Evolutionary conservation across 2,888 invertebrate species (phyloP), one percentile per base, ranked within the genome.

Genomic region (Quadroppia sp.): DNA sequence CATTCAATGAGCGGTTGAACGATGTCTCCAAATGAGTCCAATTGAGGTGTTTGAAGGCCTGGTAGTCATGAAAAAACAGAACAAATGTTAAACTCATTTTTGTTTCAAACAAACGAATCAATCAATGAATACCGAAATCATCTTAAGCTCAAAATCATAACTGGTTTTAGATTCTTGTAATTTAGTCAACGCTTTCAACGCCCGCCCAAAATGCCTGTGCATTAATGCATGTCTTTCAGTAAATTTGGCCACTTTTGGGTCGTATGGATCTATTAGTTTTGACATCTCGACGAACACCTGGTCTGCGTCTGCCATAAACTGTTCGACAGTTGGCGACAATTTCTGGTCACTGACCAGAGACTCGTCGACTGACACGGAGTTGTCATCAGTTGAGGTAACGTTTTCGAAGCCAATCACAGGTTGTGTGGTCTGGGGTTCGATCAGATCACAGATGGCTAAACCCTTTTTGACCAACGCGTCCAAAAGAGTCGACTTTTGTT

Each of bases 391-490:
- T 9, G 17, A 6, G 7, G n/a, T 13, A 32, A 32, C 64, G n/a
- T 6, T 64, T 1, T 6, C 1, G 15, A 36, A 11, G 9, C 20
- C 64, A 3, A 7, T 15, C 25, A 4, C 56, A 2, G 11, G 20
- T 56, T 56, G 56, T 70, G 50, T 50, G 17, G n/a, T n/a, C 20
- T 70, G 45, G 13, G 3, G 6, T 23, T 64, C 70, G 6, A 70
- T 71, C 75, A 89, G 83, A 75, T 89, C 88, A 78, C 89, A 88
- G 76, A 89, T 81, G 71, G 90, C 89, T 75, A 89, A 86, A 71
- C 91, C 92, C 81, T 88, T 89, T 76, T 89, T 88, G 45, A 88
- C 87, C 71, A 92, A 83, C 28, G 92, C 90, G 79, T 96, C 95
- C 61, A 95, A 83, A 71, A 94, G 84, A 76, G 88, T 88, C 69